A percentile compares a stretch with the other conserved stretches of the same genome.
These are phyloP conservation scores for Sinella curviseta DNA, from an alignment of 1,140 invertebrate genomes.

Conservation along the genomic window DNA sequence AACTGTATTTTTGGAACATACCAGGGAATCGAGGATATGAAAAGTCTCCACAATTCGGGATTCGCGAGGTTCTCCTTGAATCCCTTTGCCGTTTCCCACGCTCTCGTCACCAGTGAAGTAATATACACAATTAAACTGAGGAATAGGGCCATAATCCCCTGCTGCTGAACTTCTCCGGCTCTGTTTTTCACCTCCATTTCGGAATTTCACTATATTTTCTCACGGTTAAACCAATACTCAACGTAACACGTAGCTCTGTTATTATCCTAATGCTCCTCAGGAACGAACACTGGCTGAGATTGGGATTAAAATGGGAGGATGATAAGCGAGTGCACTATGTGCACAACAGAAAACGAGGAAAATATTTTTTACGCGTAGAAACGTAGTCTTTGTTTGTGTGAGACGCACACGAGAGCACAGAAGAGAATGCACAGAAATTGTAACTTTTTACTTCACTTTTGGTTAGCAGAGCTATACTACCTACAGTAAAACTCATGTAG, in stretches of 20 bases:
- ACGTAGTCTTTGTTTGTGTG: not conserved
- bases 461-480: not conserved
- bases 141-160: not conserved
- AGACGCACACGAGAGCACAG: not conserved
- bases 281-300: no score
- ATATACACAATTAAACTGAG: constrained; percentile 8
- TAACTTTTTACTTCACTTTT: not conserved
- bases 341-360: not conserved
- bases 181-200: constrained; percentile 12
- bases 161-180: constrained; percentile 4
- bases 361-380: not conserved
- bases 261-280: no score
- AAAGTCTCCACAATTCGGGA: constrained; percentile 9
- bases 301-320: no score
- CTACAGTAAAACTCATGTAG: not conserved
- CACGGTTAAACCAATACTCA: not conserved
- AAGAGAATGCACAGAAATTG: not conserved
- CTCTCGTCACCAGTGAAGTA: not conserved
- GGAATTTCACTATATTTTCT: not conserved
- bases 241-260: no score
- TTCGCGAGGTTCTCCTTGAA: constrained; percentile 6
- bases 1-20: not conserved
- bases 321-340: no score
- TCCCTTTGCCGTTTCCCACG: constrained; percentile 3
- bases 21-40: constrained; percentile 17